Evolutionary conservation across 35 echinoderm and acorn worm species (phyloP), one percentile per base, ranked within the genome.

Genomic region (Anneissia japonica): DNA sequence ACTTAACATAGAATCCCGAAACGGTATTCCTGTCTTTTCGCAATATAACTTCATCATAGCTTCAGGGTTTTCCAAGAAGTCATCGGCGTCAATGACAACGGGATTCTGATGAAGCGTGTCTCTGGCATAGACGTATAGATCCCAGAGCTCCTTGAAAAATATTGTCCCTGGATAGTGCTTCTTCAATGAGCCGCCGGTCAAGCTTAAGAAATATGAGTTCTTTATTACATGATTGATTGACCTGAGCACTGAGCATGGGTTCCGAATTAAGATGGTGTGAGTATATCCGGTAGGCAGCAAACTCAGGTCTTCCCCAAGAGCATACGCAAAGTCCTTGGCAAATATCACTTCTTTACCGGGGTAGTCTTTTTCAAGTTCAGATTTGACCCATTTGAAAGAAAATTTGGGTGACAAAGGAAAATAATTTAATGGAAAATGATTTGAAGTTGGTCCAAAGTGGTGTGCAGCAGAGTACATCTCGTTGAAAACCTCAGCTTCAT

Each of bases 261-360:
- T 83, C 13, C 89, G 75, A 37, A 91, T 91, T 7, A 91, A 45
- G 38, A 91, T 81, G 11, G 84, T 83, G 77, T 80, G 84, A 12
- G n/a, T 38, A 77, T 34, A 91, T 26, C 89, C 89, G 13, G 32
- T 36, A 16, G 89, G 89, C 17, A 86, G 26, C 31, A 33, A 33
- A 13, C 40, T 38, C 13, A 72, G 74, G 16, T 84, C 72, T 41
- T 21, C 46, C 16, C 33, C 76, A 30, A 56, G 30, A 19, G 32
- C 72, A 77, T 23, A 32, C 5, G 87, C 78, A 32, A 77, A 45
- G 23, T 91, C 89, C 31, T 91, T 91, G 34, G 79, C 51, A 76
- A 91, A 79, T 14, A 91, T 83, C 3, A 34, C 74, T 0, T 36
- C 30, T 31, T 76, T 77, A 9, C 73, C 84, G 29, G 74, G 84